Evolutionary conservation across 2,113 vertebrate species (phyloP).

Genomic region (Saimiri boliviensis): DNA sequence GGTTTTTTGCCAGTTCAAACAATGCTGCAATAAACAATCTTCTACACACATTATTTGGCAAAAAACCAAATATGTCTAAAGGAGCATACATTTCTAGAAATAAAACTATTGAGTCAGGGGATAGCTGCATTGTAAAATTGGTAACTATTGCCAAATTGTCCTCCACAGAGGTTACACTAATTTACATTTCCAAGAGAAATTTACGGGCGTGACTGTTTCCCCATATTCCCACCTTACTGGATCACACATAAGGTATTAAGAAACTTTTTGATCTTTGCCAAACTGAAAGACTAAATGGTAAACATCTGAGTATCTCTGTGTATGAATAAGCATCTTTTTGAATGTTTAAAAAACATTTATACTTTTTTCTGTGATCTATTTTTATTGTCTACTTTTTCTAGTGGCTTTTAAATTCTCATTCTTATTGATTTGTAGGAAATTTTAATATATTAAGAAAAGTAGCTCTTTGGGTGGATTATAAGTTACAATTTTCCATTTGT

Average conservation of each 20-base stretch:
- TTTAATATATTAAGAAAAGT: slow-evolving; percentile 17
- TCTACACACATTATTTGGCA: background rate
- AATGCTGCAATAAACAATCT: background rate
- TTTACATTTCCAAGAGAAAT: background rate
- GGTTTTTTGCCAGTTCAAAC: background rate
- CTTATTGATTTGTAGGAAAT: background rate
- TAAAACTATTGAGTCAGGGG: background rate
- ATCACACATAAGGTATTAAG: background rate
- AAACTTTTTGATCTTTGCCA: background rate
- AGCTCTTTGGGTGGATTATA: background rate
- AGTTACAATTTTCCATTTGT: background rate
- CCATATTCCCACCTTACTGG: background rate
- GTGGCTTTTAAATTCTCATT: background rate
- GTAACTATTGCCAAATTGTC: background rate
- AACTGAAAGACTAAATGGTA: background rate
- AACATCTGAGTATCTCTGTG: background rate
- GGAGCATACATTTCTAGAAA: background rate
- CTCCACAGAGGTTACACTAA: background rate
- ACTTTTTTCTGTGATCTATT: background rate
- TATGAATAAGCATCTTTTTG: background rate
- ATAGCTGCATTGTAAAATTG: background rate
- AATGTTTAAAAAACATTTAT: background rate
- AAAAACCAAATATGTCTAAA: slow-evolving; percentile 17
- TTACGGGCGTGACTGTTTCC: background rate
- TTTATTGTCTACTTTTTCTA: background rate